Conservation (phyloP, 2,113 vertebrate genomes). For the Pseudolaguvia tuberculata region DNA sequence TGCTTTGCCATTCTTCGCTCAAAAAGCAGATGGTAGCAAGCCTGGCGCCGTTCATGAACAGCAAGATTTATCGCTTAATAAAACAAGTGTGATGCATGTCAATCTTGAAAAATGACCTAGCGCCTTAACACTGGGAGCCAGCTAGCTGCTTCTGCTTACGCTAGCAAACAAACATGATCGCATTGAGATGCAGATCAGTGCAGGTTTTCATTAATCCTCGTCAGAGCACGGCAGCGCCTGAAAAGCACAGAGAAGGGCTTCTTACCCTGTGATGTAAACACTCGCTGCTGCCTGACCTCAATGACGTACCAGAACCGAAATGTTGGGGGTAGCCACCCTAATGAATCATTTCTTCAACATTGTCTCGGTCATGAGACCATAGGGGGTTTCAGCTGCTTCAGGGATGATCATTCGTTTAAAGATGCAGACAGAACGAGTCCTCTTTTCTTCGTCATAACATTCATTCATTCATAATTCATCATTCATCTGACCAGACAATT, state of each 20-base stretch:
- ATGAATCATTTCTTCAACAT: slow-evolving; percentile 38
- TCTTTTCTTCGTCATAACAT: too few species aligned
- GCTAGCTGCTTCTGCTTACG: slow-evolving; percentile 9
- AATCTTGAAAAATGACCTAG: slow-evolving; percentile 54
- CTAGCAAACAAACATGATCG: neutral
- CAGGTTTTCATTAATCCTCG: neutral
- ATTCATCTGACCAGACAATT: too few species aligned
- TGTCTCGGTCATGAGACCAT: neutral
- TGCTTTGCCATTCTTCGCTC: slow-evolving; percentile 45
- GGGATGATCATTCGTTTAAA: neutral
- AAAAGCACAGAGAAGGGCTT: neutral
- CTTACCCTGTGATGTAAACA: neutral
- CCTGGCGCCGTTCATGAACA: slow-evolving; percentile 20
- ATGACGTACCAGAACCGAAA: neutral
- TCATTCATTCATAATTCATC: too few species aligned
- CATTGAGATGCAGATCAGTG: slow-evolving; percentile 36
- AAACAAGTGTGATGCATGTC: slow-evolving; percentile 48
- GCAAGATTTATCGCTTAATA: slow-evolving; percentile 54
- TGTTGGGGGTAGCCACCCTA: slow-evolving; percentile 10
- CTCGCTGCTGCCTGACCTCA: neutral
- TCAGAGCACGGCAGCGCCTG: neutral
- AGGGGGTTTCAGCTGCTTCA: neutral
- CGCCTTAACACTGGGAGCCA: slow-evolving; percentile 28
- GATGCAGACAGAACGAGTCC: too few species aligned
- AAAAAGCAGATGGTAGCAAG: slow-evolving; percentile 42